Conservation (phyloP, 2,888 invertebrate species). For the Tanypteryx hageni region DNA sequence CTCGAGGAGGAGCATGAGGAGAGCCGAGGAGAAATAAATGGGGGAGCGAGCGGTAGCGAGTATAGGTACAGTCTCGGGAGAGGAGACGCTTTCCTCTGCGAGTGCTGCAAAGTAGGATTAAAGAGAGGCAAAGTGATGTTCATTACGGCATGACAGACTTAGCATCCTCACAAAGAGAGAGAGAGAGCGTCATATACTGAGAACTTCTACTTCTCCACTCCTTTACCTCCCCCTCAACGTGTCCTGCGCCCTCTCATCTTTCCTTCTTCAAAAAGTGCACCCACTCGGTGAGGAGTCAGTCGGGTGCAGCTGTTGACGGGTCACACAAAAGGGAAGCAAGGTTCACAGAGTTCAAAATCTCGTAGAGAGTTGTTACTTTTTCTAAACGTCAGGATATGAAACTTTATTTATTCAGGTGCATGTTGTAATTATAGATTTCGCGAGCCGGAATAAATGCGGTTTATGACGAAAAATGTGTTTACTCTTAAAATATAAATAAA, state of each 20-base stretch:
- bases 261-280: constrained; percentile 17
- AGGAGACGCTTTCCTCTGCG: neutral
- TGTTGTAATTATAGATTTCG: too few species aligned
- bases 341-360: constrained; percentile 24
- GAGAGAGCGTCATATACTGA: neutral
- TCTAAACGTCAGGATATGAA: neutral
- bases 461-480: too few species aligned
- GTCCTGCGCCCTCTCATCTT: neutral
- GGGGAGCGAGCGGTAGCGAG: neutral
- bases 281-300: constrained; percentile 19
- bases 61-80: neutral
- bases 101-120: constrained; percentile 28
- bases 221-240: neutral
- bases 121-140: constrained; percentile 51
- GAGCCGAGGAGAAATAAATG: neutral
- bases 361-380: neutral
- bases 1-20: neutral
- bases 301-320: constrained; percentile 27
- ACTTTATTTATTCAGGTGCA: too few species aligned
- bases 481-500: too few species aligned
- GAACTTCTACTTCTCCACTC: too few species aligned
- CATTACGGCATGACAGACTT: constrained; percentile 51
- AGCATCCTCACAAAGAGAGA: constrained; percentile 15
- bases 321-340: constrained; percentile 2
- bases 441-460: too few species aligned